phyloP scores from a whole-genome alignment of 2,797 vertebrate genomes.

The Gymnoscopelus microlampas region DNA sequence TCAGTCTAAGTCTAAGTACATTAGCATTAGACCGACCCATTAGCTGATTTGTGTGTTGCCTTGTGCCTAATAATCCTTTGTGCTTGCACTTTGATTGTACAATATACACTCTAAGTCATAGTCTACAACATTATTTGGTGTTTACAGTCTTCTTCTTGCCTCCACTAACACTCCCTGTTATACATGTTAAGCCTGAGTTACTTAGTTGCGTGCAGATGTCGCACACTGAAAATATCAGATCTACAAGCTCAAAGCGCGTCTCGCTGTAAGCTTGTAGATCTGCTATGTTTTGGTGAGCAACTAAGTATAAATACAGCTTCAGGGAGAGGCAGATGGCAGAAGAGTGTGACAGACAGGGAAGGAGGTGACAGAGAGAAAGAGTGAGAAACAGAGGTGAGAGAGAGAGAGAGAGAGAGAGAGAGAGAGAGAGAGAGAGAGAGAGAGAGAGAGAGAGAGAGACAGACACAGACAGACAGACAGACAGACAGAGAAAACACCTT shows the following conservation, averaged over 20 bases:
- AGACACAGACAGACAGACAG: too few species aligned
- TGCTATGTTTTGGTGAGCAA: too few species aligned
- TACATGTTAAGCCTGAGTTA: slow-evolving; percentile 18
- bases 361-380: slow-evolving; percentile 40
- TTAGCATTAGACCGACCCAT: background rate
- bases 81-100: slow-evolving; percentile 78
- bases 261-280: too few species aligned
- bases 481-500: slow-evolving; percentile 63
- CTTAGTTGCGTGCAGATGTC: too few species aligned
- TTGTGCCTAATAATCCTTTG: slow-evolving; percentile 78
- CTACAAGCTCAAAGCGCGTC: too few species aligned
- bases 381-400: slow-evolving; percentile 60
- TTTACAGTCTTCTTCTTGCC: slow-evolving; percentile 50
- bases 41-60: slow-evolving; percentile 31
- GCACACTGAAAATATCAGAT: too few species aligned
- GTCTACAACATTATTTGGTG: slow-evolving; percentile 66
- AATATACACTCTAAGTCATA: slow-evolving; percentile 63
- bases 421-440: slow-evolving; percentile 24
- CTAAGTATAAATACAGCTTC: too few species aligned
- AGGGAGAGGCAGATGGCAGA: slow-evolving; percentile 43
- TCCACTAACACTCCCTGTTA: slow-evolving; percentile 39
- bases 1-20: slow-evolving; percentile 13
- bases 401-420: slow-evolving; percentile 28
- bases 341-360: slow-evolving; percentile 54
- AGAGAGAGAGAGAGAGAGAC: slow-evolving; percentile 32